Evolutionary conservation across 2,113 vertebrate genomes (phyloP).

Genomic region (Labeo catla): DNA sequence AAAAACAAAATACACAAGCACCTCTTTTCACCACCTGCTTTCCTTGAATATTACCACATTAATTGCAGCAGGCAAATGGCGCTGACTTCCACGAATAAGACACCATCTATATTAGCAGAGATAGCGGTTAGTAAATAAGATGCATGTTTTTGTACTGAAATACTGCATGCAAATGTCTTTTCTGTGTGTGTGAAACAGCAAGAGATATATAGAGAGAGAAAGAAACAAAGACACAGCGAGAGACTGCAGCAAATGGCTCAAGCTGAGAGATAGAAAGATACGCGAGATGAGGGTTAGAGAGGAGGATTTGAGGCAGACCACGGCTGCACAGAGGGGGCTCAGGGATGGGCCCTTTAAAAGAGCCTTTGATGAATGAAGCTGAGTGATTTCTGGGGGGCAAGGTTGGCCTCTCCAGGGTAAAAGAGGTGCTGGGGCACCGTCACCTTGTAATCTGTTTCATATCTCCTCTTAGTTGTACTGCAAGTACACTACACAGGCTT

Average conservation of each 20-base stretch:
- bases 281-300: not conserved
- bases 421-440: constrained; percentile 39
- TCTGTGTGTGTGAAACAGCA: not conserved
- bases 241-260: not conserved
- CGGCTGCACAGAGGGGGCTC: constrained; percentile 13
- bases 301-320: constrained; percentile 15
- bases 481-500: constrained; percentile 8
- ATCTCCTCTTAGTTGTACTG: constrained; percentile 24
- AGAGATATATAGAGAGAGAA: not conserved
- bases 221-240: not conserved
- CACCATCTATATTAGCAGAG: not conserved
- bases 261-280: not conserved
- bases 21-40: not conserved
- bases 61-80: not conserved
- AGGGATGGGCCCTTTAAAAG: constrained; percentile 49
- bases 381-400: constrained; percentile 53
- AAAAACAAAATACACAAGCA: not conserved
- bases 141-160: not conserved
- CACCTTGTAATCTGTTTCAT: constrained; percentile 57
- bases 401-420: constrained; percentile 49
- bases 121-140: constrained; percentile 1
- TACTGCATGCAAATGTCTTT: not conserved
- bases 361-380: constrained; percentile 58
- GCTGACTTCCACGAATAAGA: not conserved
- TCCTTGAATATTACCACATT: not conserved